These are phyloP conservation scores for Arenaria interpres DNA, from an alignment of 2,113 vertebrate genomes.

Conservation along the genomic window DNA sequence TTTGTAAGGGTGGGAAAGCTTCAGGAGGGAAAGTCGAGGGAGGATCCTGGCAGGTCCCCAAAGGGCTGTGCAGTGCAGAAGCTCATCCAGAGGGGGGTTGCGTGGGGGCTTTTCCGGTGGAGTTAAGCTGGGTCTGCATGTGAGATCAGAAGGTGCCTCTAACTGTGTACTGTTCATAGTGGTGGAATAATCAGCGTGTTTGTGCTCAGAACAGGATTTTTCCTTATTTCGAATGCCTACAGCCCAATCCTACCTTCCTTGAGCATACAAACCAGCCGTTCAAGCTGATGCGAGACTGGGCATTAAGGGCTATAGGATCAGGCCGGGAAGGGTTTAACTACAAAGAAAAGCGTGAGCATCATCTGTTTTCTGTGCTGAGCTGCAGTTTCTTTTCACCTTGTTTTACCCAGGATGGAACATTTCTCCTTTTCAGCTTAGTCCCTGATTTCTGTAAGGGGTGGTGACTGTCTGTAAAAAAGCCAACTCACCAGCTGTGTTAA, in stretches of 20 bases:
- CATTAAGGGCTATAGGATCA: neutral
- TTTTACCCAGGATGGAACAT: conserved; percentile 4
- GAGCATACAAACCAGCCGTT: neutral
- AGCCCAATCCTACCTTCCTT: neutral
- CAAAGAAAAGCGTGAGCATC: neutral
- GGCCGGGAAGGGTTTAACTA: neutral
- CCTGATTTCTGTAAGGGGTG: neutral
- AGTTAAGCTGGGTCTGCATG: neutral
- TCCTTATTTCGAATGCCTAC: neutral
- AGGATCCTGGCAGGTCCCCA: neutral
- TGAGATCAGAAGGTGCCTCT: neutral
- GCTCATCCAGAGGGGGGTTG: neutral
- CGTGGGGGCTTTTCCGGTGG: neutral
- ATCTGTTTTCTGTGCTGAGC: neutral
- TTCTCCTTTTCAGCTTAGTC: neutral
- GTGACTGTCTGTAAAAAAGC: neutral
- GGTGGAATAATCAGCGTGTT: neutral
- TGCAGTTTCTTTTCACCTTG: neutral
- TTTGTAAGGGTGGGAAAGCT: neutral
- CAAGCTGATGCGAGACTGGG: neutral
- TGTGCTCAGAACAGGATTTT: neutral
- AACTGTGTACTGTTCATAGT: neutral
- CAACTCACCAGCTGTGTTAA: neutral
- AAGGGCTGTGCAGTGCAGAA: neutral
- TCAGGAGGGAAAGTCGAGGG: neutral